A percentile compares a stretch with the other conserved stretches of the same genome.
Conservation (phyloP, 1,140 invertebrate genomes). For the Drosophila lowei region DNA sequence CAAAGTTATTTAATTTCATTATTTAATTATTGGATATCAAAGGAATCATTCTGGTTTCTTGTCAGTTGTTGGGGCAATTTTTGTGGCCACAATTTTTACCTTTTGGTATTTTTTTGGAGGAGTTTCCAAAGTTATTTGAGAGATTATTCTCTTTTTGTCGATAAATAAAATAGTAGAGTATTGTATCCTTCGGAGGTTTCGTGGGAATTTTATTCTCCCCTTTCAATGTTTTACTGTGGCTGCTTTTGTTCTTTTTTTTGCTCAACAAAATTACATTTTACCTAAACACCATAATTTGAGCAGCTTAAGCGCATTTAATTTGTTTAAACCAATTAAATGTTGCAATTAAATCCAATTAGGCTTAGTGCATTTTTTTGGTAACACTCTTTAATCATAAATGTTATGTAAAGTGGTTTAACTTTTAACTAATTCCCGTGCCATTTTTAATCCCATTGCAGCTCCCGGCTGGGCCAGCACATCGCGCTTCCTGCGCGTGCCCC, state of each 20-base stretch:
- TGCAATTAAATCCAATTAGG: slow-evolving; percentile 70
- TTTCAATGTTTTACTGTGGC: slow-evolving; percentile 21
- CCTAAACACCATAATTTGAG: slow-evolving; percentile 76
- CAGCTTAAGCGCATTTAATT: slow-evolving; percentile 69
- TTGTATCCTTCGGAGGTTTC: slow-evolving; percentile 2
- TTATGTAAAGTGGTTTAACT: background rate
- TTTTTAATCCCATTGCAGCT: slow-evolving; percentile 38
- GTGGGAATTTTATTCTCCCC: background rate
- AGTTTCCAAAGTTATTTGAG: no score
- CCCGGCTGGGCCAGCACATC: slow-evolving; percentile 46
- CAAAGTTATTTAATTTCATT: no score
- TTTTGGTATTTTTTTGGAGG: no score
- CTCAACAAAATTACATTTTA: slow-evolving; percentile 68
- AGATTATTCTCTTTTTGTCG: no score
- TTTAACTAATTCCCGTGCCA: slow-evolving; percentile 5
- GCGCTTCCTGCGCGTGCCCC: slow-evolving; percentile 64
- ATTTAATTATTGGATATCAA: no score
- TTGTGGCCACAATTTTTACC: no score
- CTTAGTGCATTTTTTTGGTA: slow-evolving; percentile 49
- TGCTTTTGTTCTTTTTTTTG: no score
- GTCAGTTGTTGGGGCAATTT: no score
- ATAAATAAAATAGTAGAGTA: background rate
- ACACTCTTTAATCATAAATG: no score
- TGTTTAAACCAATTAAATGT: slow-evolving; percentile 68
- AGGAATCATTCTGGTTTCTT: no score